Percentiles rank a stretch among this genome's conserved stretches.
These are phyloP conservation scores for Hypotaenidia okinawae DNA, from an alignment of 2,797 vertebrate genomes.

Conservation along the genomic window DNA sequence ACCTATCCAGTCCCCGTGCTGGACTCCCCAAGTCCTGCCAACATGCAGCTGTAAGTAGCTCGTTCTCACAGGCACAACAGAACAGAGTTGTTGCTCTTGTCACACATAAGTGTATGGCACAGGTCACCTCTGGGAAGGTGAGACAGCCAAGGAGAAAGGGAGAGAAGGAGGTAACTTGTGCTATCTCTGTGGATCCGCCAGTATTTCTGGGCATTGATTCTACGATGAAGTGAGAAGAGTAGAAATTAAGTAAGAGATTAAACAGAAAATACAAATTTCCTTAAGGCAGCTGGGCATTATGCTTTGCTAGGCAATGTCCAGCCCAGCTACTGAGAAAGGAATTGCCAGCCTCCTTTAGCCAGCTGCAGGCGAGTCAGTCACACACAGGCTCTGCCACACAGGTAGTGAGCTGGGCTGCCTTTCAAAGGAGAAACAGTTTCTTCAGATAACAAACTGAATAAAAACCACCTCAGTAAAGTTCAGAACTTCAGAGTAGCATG, in stretches of 20 bases:
- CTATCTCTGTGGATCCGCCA: background rate
- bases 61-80: background rate
- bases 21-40: constrained; percentile 37
- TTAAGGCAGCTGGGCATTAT: background rate
- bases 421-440: rapidly evolving
- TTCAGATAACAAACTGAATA: background rate
- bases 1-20: constrained; percentile 2
- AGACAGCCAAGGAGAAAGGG: background rate
- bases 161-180: background rate
- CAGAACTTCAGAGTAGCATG: background rate
- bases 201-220: background rate
- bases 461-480: background rate
- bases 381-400: background rate
- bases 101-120: background rate
- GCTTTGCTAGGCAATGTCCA: background rate
- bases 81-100: background rate
- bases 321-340: background rate
- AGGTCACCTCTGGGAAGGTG: background rate
- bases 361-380: background rate
- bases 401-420: background rate
- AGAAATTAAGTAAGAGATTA: background rate
- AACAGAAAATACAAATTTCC: background rate
- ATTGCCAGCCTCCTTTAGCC: background rate
- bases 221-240: background rate
- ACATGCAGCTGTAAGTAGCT: constrained; percentile 69